Percentiles rank a stretch among this genome's conserved stretches.
Conservation (phyloP, 2,113 vertebrate genomes). For the Petroica traversi region DNA sequence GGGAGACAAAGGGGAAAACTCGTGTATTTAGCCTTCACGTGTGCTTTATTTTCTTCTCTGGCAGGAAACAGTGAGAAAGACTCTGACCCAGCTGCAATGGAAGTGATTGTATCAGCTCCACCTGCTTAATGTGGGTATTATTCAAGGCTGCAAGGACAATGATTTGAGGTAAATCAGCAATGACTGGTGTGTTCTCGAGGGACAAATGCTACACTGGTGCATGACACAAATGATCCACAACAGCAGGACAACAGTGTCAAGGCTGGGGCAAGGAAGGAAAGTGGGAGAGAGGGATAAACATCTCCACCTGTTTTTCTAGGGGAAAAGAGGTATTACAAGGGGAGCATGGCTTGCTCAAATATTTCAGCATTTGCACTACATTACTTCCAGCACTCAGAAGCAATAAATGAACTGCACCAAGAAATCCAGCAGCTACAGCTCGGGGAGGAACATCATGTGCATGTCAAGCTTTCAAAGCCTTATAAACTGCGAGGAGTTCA, state of each 20-base stretch:
- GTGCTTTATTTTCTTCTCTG: conserved; percentile 23
- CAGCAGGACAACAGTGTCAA: background rate
- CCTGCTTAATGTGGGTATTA: conserved; percentile 34
- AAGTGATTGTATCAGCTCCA: conserved; percentile 30
- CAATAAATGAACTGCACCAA: background rate
- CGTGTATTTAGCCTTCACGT: background rate
- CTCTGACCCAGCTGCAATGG: background rate
- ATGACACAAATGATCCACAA: background rate
- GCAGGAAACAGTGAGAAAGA: conserved; percentile 47
- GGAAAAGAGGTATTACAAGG: background rate
- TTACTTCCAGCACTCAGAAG: background rate
- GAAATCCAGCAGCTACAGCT: background rate
- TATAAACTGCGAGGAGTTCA: background rate
- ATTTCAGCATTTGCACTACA: background rate
- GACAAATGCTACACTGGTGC: background rate
- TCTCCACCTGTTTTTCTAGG: background rate
- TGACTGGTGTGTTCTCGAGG: background rate
- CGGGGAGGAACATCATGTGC: background rate
- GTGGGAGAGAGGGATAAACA: background rate
- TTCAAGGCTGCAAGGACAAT: conserved; percentile 48
- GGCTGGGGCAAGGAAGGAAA: background rate
- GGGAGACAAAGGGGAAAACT: conserved; percentile 5
- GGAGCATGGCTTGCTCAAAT: background rate
- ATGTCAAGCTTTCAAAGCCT: background rate
- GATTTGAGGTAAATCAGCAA: conserved; percentile 36